A percentile compares a stretch with the other conserved stretches of the same genome.
These are phyloP conservation scores for Actenoides hombroni DNA, from an alignment of 2,113 vertebrate genomes.

Conservation along the genomic window DNA sequence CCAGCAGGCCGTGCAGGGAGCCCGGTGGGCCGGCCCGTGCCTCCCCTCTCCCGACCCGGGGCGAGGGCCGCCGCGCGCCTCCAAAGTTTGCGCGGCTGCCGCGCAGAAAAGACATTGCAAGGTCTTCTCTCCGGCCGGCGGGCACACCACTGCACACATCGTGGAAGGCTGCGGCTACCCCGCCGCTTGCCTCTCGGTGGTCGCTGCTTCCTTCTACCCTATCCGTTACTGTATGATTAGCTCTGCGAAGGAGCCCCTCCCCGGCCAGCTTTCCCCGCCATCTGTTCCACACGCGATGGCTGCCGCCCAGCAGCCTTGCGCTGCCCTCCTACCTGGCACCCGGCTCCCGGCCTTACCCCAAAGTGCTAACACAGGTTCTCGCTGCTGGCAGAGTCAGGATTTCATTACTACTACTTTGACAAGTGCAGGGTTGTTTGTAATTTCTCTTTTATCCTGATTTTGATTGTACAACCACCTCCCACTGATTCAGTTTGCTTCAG, in stretches of 20 bases:
- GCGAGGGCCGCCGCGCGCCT: background rate
- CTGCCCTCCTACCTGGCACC: conserved; percentile 91
- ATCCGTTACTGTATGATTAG: conserved; percentile 99
- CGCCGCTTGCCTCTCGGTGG: conserved; percentile 87
- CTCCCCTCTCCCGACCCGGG: background rate
- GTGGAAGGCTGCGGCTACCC: conserved; percentile 79
- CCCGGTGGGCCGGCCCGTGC: background rate
- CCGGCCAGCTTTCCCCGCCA: conserved; percentile 96
- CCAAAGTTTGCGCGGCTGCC: conserved; percentile 11
- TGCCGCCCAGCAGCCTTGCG: conserved; percentile 90
- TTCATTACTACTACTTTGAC: conserved; percentile 90
- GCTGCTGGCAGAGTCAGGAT: conserved; percentile 84
- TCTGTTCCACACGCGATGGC: conserved; percentile 99
- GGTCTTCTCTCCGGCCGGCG: conserved; percentile 87
- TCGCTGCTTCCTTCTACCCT: conserved; percentile 99
- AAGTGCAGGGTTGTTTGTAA: conserved; percentile 90
- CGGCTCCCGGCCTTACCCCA: conserved; percentile 85
- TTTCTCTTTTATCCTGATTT: conserved; percentile 96
- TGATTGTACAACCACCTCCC: conserved; percentile 99
- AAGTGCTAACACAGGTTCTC: conserved; percentile 91
- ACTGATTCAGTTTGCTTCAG: conserved; percentile 98
- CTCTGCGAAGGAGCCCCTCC: conserved; percentile 99
- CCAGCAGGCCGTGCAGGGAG: background rate
- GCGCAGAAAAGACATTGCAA: conserved; percentile 84
- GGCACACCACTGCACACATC: conserved; percentile 98